phyloP scores from a whole-genome alignment of 2,113 vertebrate genomes.

The Anser brachyrhynchus region DNA sequence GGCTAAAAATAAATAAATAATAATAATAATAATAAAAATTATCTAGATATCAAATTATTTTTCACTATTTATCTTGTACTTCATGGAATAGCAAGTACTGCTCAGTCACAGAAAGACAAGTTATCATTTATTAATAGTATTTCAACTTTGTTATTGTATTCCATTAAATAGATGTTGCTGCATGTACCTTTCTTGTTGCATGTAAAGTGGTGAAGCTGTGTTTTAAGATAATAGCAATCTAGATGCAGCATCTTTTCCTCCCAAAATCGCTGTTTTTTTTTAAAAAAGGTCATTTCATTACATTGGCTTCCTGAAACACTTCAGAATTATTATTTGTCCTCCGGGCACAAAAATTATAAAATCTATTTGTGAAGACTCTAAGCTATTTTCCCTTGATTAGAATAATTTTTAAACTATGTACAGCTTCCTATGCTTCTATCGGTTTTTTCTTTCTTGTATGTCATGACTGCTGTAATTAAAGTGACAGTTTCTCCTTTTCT shows the following conservation, averaged over 20 bases:
- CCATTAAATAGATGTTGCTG: constrained; percentile 20
- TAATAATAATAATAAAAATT: background rate
- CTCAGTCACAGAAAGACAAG: background rate
- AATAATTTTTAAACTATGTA: constrained; percentile 56
- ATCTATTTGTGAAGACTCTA: constrained; percentile 18
- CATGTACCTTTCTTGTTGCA: background rate
- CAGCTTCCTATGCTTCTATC: background rate
- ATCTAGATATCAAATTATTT: background rate
- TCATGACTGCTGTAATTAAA: constrained; percentile 24
- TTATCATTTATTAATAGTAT: background rate
- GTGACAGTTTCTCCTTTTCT: background rate
- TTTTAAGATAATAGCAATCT: constrained; percentile 42
- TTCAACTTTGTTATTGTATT: background rate
- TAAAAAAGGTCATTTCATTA: constrained; percentile 61
- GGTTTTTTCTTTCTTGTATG: background rate
- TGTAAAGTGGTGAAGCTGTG: background rate
- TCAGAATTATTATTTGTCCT: constrained; percentile 37
- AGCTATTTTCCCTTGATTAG: constrained; percentile 21
- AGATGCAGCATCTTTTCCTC: background rate
- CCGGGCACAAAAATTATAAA: constrained; percentile 44
- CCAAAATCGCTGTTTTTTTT: background rate
- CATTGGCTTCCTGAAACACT: constrained; percentile 32
- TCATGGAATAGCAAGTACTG: background rate
- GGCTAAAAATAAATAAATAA: background rate
- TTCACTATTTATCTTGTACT: background rate